Evolutionary conservation across 2,888 invertebrate species (phyloP).

Genomic region (Scaptomyza polygonia): DNA sequence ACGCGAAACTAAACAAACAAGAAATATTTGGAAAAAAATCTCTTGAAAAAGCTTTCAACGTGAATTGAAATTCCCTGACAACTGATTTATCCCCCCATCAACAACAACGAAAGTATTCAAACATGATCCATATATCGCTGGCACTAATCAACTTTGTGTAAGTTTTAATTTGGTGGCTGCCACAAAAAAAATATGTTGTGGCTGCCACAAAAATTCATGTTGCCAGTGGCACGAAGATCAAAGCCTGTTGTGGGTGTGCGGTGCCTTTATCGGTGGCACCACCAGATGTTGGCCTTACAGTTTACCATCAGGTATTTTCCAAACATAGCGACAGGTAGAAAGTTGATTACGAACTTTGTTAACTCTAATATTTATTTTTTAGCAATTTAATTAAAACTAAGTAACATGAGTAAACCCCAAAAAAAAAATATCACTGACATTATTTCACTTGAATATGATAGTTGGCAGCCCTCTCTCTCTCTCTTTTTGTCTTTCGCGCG

Average conservation of each 20-base stretch:
- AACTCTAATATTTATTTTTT: slow-evolving; percentile 31
- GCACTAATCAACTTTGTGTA: slow-evolving; percentile 53
- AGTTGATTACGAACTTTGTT: slow-evolving; percentile 38
- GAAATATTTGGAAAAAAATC: slow-evolving; percentile 4
- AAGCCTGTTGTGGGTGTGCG: slow-evolving; percentile 51
- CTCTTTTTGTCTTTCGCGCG: slow-evolving; percentile 11
- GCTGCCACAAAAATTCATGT: slow-evolving; percentile 67
- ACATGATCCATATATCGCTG: slow-evolving; percentile 41
- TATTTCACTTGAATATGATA: slow-evolving; percentile 33
- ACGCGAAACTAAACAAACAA: slow-evolving; percentile 54
- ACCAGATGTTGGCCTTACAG: slow-evolving; percentile 45
- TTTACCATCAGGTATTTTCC: slow-evolving; percentile 22
- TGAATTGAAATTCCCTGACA: slow-evolving; percentile 52
- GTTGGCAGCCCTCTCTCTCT: neutral
- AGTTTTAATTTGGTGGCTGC: slow-evolving; percentile 35
- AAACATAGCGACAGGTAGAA: slow-evolving; percentile 59
- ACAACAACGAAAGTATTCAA: slow-evolving; percentile 17
- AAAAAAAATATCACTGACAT: slow-evolving; percentile 49
- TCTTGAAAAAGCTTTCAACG: slow-evolving; percentile 64
- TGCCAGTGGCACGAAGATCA: slow-evolving; percentile 62
- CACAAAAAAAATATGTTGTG: slow-evolving; percentile 19
- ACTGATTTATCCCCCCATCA: slow-evolving; percentile 76
- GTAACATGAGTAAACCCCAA: slow-evolving; percentile 7
- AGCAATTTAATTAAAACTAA: slow-evolving; percentile 61
- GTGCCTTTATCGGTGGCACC: neutral